A percentile compares a stretch with the other conserved stretches of the same genome.
These are phyloP conservation scores for Garrulus glandarius DNA, from an alignment of 2,797 vertebrate species.

Conservation along the genomic window DNA sequence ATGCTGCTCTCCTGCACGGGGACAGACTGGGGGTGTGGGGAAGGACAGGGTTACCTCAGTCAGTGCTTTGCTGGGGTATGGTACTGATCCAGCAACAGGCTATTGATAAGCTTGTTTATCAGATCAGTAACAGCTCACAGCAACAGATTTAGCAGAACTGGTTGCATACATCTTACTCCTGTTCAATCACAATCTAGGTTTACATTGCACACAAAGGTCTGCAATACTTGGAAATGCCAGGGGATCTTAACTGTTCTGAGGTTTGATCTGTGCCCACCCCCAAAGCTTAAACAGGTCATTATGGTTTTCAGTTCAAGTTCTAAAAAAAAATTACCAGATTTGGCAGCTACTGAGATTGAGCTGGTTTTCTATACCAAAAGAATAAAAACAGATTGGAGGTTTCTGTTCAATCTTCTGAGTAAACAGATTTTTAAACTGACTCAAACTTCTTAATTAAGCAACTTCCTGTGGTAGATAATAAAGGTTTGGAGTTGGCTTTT, in stretches of 20 bases:
- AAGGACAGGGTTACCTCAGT: not conserved
- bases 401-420: not conserved
- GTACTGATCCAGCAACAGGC: not conserved
- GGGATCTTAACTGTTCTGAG: constrained; percentile 71
- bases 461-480: not conserved
- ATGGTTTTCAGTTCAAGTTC: not conserved
- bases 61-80: not conserved
- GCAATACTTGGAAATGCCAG: constrained; percentile 59
- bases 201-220: constrained; percentile 19
- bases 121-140: constrained; percentile 12
- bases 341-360: not conserved
- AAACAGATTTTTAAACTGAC: not conserved
- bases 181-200: constrained; percentile 33
- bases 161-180: not conserved
- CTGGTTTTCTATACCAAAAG: not conserved
- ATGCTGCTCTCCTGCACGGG: constrained; percentile 20
- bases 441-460: not conserved
- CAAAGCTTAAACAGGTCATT: not conserved
- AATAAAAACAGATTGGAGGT: not conserved
- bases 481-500: not conserved
- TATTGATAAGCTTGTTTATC: not conserved
- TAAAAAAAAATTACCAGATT: not conserved
- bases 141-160: not conserved
- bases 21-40: not conserved
- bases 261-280: not conserved